Conservation (phyloP, 2,797 vertebrate genomes). For the Monodelphis domestica region DNA sequence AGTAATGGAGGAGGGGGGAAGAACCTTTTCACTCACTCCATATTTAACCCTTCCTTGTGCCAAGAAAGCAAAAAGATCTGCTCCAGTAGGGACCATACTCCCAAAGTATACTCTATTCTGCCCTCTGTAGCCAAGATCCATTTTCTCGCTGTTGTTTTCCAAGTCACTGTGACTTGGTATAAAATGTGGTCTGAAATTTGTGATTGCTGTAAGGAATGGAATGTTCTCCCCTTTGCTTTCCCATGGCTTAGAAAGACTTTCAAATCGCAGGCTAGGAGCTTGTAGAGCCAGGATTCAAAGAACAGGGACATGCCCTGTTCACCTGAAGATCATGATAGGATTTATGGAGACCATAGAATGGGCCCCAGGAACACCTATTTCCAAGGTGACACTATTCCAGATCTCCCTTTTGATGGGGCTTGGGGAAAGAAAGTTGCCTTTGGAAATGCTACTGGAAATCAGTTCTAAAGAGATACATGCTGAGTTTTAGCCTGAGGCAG, state of each 20-base stretch:
- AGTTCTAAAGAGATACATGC: neutral
- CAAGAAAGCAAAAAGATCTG: neutral
- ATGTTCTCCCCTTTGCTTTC: slow-evolving; percentile 17
- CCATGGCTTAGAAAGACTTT: slow-evolving; percentile 1
- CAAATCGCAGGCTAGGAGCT: slow-evolving; percentile 35
- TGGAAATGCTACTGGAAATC: neutral
- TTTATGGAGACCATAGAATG: neutral
- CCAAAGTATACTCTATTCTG: neutral
- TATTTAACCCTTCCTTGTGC: neutral
- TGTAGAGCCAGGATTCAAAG: neutral
- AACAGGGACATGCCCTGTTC: neutral
- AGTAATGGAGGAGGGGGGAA: neutral
- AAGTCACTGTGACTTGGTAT: slow-evolving; percentile 10
- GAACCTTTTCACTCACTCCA: neutral
- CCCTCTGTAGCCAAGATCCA: neutral
- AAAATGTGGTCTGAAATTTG: slow-evolving; percentile 20
- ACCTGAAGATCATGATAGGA: neutral
- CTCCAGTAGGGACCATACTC: neutral
- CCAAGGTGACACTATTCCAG: neutral
- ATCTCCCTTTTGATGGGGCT: neutral
- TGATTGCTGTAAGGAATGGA: slow-evolving; percentile 7
- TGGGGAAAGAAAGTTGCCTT: neutral
- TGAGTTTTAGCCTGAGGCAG: neutral
- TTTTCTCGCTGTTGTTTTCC: neutral
- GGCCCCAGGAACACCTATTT: neutral